phyloP scores from a whole-genome alignment of 1,140 invertebrate species.

The Macrotrachela quadricornifera region DNA sequence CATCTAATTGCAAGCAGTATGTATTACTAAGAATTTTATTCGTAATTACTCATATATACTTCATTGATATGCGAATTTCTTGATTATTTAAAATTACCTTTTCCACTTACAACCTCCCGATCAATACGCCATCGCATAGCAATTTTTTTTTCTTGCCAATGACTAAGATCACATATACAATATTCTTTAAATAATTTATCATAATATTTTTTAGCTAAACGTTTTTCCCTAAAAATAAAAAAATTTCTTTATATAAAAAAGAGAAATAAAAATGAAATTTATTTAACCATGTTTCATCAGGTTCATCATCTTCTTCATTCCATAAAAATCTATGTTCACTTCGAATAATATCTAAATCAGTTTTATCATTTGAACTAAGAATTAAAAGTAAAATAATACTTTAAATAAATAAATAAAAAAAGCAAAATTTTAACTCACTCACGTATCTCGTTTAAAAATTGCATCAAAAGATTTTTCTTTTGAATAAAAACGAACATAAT shows the following conservation, averaged over 20 bases:
- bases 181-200: slow-evolving; percentile 98
- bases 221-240: slow-evolving; percentile 44
- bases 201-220: slow-evolving; percentile 83
- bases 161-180: slow-evolving; percentile 66
- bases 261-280: too few relatives aligned
- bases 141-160: slow-evolving; percentile 75
- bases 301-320: slow-evolving; percentile 33
- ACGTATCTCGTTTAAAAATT: slow-evolving; percentile 42
- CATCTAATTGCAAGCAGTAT: too few relatives aligned
- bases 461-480: slow-evolving; percentile 35
- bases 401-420: too few relatives aligned
- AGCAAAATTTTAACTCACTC: slow-evolving; percentile 13
- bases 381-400: too few relatives aligned
- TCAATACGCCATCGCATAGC: slow-evolving; percentile 83
- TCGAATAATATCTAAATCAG: slow-evolving; percentile 57
- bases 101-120: slow-evolving; percentile 69
- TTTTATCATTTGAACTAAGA: slow-evolving; percentile 38
- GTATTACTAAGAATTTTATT: too few relatives aligned
- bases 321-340: slow-evolving; percentile 86
- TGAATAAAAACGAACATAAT: slow-evolving; percentile 50
- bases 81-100: slow-evolving; percentile 29
- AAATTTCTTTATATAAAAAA: too few relatives aligned
- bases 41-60: too few relatives aligned
- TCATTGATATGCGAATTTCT: too few relatives aligned
- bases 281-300: neutral